Conservation (phyloP, 2,113 vertebrate species). For the Actenoides hombroni region DNA sequence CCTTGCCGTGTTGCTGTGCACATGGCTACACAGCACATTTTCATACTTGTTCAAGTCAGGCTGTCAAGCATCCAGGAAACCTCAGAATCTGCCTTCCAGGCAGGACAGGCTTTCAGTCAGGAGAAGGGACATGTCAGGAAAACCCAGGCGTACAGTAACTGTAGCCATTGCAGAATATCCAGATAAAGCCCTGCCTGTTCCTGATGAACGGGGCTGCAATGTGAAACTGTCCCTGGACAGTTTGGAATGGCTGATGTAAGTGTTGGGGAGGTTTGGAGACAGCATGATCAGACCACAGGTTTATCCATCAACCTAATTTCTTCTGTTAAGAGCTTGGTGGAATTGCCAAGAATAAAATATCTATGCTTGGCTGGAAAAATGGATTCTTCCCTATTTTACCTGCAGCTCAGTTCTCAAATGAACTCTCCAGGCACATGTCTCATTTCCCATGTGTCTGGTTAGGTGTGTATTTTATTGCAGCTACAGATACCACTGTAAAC, state of each 20-base stretch:
- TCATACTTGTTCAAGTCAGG: not conserved
- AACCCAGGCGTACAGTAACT: not conserved
- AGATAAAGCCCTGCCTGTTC: slow-evolving; percentile 47
- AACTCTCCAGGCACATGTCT: not conserved
- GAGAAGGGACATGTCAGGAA: slow-evolving; percentile 12
- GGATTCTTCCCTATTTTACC: slow-evolving; percentile 27
- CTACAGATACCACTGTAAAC: not conserved
- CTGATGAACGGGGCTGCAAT: not conserved
- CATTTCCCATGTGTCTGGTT: not conserved
- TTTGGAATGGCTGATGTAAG: slow-evolving; percentile 61
- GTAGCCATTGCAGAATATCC: not conserved
- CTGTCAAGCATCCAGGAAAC: not conserved
- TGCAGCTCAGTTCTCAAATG: not conserved
- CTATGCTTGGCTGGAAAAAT: slow-evolving; percentile 4
- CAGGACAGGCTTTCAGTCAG: slow-evolving; percentile 3
- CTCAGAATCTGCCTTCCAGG: not conserved
- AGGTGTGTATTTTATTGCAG: not conserved
- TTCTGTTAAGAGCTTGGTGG: slow-evolving; percentile 33
- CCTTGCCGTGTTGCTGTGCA: not conserved
- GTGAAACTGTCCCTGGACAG: slow-evolving; percentile 33
- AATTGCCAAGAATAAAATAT: slow-evolving; percentile 14
- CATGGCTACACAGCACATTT: not conserved
- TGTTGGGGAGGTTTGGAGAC: slow-evolving; percentile 47
- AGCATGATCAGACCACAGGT: slow-evolving; percentile 32
- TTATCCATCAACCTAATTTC: slow-evolving; percentile 57